Percentiles rank a stretch among this genome's conserved stretches.
Conservation (phyloP, 2,888 invertebrate genomes). For the Pterobdella sp. region DNA sequence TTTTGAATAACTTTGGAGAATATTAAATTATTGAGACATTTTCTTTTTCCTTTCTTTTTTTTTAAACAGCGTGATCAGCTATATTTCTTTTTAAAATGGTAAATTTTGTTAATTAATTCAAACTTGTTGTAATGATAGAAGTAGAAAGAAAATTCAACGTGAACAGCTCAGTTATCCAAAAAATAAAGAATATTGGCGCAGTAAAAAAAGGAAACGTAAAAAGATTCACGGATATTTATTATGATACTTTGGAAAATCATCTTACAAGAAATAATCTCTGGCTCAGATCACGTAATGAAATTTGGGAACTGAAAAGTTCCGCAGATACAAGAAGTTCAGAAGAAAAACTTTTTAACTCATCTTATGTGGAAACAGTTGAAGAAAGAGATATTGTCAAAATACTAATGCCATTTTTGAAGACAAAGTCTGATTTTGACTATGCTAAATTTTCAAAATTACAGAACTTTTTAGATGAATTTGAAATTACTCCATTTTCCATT, state of each 20-base stretch:
- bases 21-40: too few relatives aligned
- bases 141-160: constrained; percentile 24
- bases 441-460: neutral
- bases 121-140: constrained; percentile 26
- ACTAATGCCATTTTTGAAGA: constrained; percentile 11
- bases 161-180: neutral
- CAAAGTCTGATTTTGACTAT: neutral
- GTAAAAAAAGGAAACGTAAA: neutral
- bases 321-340: constrained; percentile 3
- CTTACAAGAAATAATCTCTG: constrained; percentile 25
- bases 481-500: neutral
- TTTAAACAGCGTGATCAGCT: too few relatives aligned
- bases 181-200: neutral
- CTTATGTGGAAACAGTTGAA: constrained; percentile 15
- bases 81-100: too few relatives aligned
- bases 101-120: too few relatives aligned
- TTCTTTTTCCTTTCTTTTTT: too few relatives aligned
- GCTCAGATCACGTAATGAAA: constrained; percentile 20
- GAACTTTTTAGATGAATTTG: neutral
- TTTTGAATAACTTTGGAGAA: too few relatives aligned
- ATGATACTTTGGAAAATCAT: neutral
- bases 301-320: constrained; percentile 26
- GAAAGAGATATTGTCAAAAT: constrained; percentile 12
- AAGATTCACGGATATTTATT: constrained; percentile 23
- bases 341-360: constrained; percentile 18